These are phyloP conservation scores for Cotesia typhae DNA, from an alignment of 1,140 invertebrate species.

Conservation along the genomic window DNA sequence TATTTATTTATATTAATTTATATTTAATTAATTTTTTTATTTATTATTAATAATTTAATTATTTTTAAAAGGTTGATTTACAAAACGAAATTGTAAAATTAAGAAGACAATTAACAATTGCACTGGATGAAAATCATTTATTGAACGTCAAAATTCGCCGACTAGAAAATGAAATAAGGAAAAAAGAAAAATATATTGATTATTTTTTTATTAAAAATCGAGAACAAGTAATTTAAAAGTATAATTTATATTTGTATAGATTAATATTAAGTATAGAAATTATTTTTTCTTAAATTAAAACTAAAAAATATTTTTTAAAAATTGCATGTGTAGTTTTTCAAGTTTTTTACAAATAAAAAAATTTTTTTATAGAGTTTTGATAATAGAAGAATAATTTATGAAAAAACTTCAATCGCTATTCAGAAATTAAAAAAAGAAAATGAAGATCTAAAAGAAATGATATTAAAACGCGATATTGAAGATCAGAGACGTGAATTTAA, in stretches of 20 bases:
- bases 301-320: too few relatives aligned
- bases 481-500: constrained; percentile 29
- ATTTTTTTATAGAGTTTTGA: not conserved
- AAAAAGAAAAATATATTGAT: constrained; percentile 50
- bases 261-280: not conserved
- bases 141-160: constrained; percentile 51
- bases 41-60: not conserved
- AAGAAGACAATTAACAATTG: constrained; percentile 45
- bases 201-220: constrained; percentile 33
- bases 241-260: not conserved
- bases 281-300: not conserved
- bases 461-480: constrained; percentile 24
- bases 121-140: constrained; percentile 49
- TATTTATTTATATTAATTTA: not conserved
- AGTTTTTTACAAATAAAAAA: too few relatives aligned
- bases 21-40: not conserved
- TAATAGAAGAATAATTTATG: constrained; percentile 20
- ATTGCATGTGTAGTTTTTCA: too few relatives aligned
- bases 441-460: constrained; percentile 31
- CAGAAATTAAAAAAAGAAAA: constrained; percentile 30
- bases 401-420: constrained; percentile 25
- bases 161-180: constrained; percentile 47
- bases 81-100: constrained; percentile 48
- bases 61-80: constrained; percentile 44
- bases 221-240: constrained; percentile 23